A percentile compares a stretch with the other conserved stretches of the same genome.
Evolutionary conservation across 2,888 invertebrate genomes (phyloP).

Genomic region (Drosophila koepferae): DNA sequence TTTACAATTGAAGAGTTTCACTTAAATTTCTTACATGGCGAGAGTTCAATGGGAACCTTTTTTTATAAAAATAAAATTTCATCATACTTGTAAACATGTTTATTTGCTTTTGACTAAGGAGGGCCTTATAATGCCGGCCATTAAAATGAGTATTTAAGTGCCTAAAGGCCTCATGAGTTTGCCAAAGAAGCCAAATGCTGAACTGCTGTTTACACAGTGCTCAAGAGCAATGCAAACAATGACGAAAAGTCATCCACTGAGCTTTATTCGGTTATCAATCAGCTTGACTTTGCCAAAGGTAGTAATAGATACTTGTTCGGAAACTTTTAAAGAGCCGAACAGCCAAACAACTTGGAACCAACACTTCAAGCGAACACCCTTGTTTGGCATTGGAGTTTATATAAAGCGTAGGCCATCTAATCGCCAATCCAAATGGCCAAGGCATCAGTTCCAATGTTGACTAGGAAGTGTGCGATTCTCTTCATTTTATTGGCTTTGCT

Average conservation of each 20-base stretch:
- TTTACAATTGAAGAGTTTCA: too few species aligned
- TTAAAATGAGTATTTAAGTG: constrained; percentile 11
- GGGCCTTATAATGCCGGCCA: constrained; percentile 11
- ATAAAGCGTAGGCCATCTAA: constrained; percentile 52
- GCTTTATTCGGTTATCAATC: constrained; percentile 36
- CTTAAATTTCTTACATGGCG: neutral
- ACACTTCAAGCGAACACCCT: constrained; percentile 22
- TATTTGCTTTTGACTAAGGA: constrained; percentile 50
- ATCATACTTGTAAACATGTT: constrained; percentile 45
- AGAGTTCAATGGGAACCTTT: too few species aligned
- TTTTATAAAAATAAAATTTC: constrained; percentile 43
- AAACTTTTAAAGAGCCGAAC: constrained; percentile 6
- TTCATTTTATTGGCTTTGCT: constrained; percentile 33
- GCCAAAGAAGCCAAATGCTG: constrained; percentile 17
- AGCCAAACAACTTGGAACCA: constrained; percentile 16
- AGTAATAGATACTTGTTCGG: constrained; percentile 23
- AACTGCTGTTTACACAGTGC: constrained; percentile 30
- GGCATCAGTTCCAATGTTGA: constrained; percentile 52
- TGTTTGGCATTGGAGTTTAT: constrained; percentile 47
- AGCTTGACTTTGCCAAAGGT: constrained; percentile 36
- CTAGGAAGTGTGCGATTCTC: constrained; percentile 27
- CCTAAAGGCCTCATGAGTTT: constrained; percentile 4
- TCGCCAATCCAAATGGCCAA: constrained; percentile 39
- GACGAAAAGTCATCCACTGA: constrained; percentile 27
- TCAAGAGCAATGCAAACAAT: constrained; percentile 22